Conservation (phyloP, 30 jellyfish, hydroid and myxozoan genomes). For the Aurelia sp. region DNA sequence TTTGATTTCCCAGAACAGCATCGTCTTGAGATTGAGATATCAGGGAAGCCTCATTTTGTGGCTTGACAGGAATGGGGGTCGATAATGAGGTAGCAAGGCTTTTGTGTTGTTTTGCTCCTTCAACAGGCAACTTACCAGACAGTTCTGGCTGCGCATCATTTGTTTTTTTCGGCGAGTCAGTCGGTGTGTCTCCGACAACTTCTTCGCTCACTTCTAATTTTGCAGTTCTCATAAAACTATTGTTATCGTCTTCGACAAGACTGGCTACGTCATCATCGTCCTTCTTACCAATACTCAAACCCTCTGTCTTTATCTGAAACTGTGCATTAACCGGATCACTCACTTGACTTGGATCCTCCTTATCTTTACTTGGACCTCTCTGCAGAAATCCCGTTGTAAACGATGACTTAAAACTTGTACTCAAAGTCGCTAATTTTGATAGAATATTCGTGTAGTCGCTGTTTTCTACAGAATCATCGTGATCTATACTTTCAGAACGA, state of each 20-base stretch:
- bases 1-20: not conserved
- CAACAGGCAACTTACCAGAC: too few species aligned
- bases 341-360: not conserved
- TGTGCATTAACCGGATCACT: too few species aligned
- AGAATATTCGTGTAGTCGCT: slow-evolving; percentile 35
- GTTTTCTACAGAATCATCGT: slow-evolving; percentile 15
- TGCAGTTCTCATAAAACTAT: slow-evolving; percentile 25
- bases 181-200: not conserved
- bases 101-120: too few species aligned
- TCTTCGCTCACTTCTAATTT: slow-evolving; percentile 47
- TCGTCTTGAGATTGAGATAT: not conserved
- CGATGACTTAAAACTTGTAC: slow-evolving; percentile 69
- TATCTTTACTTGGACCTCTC: slow-evolving; percentile 1
- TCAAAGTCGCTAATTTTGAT: slow-evolving; percentile 49
- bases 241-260: slow-evolving; percentile 52
- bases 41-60: not conserved
- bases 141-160: too few species aligned
- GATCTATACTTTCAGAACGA: not conserved
- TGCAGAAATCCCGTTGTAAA: slow-evolving; percentile 44
- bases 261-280: slow-evolving; percentile 9
- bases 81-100: too few species aligned
- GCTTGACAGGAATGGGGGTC: too few species aligned
- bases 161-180: not conserved
- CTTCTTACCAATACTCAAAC: not conserved
- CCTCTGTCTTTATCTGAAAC: too few species aligned